phyloP scores from a whole-genome alignment of 2,797 vertebrate species.

The Aphelocoma californica region DNA sequence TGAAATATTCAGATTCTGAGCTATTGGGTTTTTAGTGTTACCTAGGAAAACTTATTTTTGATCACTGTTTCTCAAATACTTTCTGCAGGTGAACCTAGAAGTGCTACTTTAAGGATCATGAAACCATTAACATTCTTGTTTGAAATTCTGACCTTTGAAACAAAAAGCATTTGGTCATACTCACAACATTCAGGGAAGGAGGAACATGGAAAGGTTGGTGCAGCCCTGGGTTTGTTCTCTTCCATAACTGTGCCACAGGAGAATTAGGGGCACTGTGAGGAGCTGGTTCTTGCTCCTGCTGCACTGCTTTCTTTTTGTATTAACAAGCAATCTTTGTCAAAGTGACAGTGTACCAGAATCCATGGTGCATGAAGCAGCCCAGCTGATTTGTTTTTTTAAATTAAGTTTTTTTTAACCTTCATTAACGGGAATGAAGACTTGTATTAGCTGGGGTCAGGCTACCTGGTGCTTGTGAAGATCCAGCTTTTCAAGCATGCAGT shows the following conservation, averaged over 20 bases:
- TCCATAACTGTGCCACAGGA: background rate
- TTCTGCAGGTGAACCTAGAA: background rate
- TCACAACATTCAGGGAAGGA: background rate
- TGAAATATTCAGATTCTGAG: background rate
- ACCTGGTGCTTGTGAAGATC: background rate
- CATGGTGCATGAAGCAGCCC: background rate
- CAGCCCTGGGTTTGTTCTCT: background rate
- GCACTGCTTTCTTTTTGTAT: background rate
- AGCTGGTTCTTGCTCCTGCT: background rate
- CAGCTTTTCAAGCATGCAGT: background rate
- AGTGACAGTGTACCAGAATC: background rate
- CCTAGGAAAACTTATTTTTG: background rate
- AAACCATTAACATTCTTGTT: background rate
- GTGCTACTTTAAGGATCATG: fast-evolving
- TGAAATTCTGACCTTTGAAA: background rate
- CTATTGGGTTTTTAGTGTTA: background rate
- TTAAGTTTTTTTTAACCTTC: background rate
- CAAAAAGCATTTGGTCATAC: background rate
- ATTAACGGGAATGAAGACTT: background rate
- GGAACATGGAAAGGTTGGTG: background rate
- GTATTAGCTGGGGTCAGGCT: background rate
- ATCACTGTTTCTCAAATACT: background rate
- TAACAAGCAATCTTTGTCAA: background rate
- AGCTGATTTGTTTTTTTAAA: background rate
- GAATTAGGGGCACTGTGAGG: background rate